Evolutionary conservation across 2,797 vertebrate genomes (phyloP).

Genomic region (Anomalospiza imberbis): DNA sequence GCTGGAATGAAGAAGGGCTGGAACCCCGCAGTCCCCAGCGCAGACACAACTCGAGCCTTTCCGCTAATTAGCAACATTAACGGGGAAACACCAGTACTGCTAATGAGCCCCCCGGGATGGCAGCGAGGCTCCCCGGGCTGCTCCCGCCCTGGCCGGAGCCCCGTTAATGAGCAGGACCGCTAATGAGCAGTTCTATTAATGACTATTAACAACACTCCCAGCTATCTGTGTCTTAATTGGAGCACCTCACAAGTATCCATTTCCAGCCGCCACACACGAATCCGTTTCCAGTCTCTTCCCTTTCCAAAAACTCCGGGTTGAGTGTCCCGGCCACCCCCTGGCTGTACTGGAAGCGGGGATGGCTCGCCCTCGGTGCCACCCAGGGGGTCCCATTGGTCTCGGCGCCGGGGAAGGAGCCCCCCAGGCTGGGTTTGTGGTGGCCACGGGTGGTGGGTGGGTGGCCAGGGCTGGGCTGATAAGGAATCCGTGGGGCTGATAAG

Average conservation of each 20-base stretch:
- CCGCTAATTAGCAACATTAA: not conserved
- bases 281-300: not conserved
- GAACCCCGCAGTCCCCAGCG: not conserved
- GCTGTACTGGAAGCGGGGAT: not conserved
- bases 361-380: not conserved
- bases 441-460: accelerated
- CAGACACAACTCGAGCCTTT: not conserved
- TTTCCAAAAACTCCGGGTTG: not conserved
- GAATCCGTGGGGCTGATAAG: not conserved
- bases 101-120: not conserved
- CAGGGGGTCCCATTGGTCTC: not conserved
- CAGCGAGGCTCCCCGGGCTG: not conserved
- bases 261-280: not conserved
- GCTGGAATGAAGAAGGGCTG: no score
- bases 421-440: not conserved
- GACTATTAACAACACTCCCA: not conserved
- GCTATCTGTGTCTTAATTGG: not conserved
- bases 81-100: not conserved
- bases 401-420: not conserved
- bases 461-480: not conserved
- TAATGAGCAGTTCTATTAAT: not conserved
- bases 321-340: no score
- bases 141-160: not conserved
- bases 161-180: not conserved
- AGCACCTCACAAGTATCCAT: not conserved